Conservation (phyloP, 2,888 invertebrate species). For the Nomada goodeniana region DNA sequence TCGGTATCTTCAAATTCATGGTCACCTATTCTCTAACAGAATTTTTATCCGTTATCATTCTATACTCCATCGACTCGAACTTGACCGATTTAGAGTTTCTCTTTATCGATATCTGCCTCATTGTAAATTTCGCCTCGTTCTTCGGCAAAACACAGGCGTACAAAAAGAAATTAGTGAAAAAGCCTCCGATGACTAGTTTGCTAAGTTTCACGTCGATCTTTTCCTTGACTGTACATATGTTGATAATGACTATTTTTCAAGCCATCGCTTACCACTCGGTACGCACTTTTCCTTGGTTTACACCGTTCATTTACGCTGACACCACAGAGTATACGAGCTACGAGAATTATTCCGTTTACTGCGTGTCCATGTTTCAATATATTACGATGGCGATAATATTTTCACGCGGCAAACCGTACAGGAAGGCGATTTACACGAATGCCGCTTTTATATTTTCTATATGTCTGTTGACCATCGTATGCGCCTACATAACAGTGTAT, state of each 20-base stretch:
- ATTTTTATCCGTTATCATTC: constrained; percentile 92
- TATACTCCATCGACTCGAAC: constrained; percentile 89
- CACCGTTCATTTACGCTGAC: constrained; percentile 84
- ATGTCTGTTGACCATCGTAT: constrained; percentile 84
- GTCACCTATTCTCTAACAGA: constrained; percentile 95
- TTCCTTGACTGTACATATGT: constrained; percentile 86
- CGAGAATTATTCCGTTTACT: constrained; percentile 88
- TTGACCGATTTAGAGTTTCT: constrained; percentile 88
- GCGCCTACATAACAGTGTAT: constrained; percentile 85
- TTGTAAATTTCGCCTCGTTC: constrained; percentile 87
- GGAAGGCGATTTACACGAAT: constrained; percentile 88
- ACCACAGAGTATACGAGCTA: constrained; percentile 84
- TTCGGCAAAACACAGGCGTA: constrained; percentile 88
- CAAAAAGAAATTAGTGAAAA: constrained; percentile 83
- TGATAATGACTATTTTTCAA: constrained; percentile 85
- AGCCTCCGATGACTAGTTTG: constrained; percentile 86
- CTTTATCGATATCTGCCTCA: constrained; percentile 88
- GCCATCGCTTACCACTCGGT: constrained; percentile 84
- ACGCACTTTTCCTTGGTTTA: constrained; percentile 86
- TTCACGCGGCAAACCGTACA: constrained; percentile 88
- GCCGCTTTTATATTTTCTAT: constrained; percentile 85
- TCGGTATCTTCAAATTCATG: constrained; percentile 96
- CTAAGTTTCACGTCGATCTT: constrained; percentile 85
- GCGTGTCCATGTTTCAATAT: constrained; percentile 88
- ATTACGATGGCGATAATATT: constrained; percentile 88